These are phyloP conservation scores for Neuroterus valhalla DNA, from an alignment of 1,140 invertebrate species.

Conservation along the genomic window DNA sequence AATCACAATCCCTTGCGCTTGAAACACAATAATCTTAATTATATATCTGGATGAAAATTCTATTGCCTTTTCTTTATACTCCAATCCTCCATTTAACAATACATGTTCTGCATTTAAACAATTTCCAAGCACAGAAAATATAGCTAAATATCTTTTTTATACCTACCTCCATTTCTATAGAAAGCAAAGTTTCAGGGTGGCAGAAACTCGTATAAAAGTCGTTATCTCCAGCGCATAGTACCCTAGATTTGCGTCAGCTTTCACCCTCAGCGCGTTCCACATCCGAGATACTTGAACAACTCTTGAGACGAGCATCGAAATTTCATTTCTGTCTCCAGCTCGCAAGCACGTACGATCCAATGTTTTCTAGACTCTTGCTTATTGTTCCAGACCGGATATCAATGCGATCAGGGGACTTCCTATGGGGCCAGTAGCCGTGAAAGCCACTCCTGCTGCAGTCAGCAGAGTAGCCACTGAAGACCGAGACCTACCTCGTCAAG, in stretches of 20 bases:
- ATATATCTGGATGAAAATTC: too few species aligned
- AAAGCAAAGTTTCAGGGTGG: neutral
- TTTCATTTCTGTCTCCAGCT: neutral
- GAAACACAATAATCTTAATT: too few species aligned
- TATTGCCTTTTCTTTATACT: too few species aligned
- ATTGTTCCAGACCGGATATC: constrained; percentile 81
- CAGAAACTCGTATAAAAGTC: neutral
- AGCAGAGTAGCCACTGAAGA: constrained; percentile 78
- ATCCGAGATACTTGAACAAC: neutral
- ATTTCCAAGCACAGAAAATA: neutral
- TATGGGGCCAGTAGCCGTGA: constrained; percentile 70
- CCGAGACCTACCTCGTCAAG: constrained; percentile 79
- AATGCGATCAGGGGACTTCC: constrained; percentile 78
- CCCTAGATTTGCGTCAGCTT: constrained; percentile 15
- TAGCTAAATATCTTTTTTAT: neutral
- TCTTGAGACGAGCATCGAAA: constrained; percentile 6
- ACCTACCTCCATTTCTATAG: neutral
- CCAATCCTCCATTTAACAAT: neutral
- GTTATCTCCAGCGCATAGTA: constrained; percentile 6
- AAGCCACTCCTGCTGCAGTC: constrained; percentile 73
- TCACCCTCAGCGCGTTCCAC: constrained; percentile 11
- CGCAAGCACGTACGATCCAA: neutral
- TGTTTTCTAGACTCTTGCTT: constrained; percentile 37
- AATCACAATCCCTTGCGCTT: too few species aligned
- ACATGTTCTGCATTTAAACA: neutral